A percentile compares a stretch with the other conserved stretches of the same genome.
phyloP scores from a whole-genome alignment of 1,140 invertebrate genomes.

The Wasmannia auropunctata region DNA sequence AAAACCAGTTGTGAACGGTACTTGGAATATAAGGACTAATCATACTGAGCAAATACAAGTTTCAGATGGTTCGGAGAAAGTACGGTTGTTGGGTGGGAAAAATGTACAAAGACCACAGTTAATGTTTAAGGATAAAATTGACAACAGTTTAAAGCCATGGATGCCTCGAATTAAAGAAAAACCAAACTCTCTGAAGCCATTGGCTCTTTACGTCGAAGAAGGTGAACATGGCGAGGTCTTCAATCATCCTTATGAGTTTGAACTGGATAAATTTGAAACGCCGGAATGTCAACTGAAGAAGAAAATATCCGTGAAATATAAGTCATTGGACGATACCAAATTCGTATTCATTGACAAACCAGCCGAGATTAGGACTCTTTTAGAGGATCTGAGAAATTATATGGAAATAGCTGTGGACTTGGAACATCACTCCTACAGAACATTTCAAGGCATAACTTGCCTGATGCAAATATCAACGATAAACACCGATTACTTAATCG shows the following conservation, averaged over 20 bases:
- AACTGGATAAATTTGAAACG: conserved; percentile 90
- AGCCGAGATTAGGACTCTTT: conserved; percentile 88
- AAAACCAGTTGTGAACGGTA: conserved; percentile 80
- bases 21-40: conserved; percentile 85
- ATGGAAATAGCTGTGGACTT: conserved; percentile 94
- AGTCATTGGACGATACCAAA: conserved; percentile 88
- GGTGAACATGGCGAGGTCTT: conserved; percentile 87
- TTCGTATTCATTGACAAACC: conserved; percentile 89
- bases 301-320: conserved; percentile 82
- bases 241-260: conserved; percentile 95
- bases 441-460: conserved; percentile 95
- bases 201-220: conserved; percentile 90
- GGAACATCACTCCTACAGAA: conserved; percentile 94
- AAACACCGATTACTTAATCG: conserved; percentile 95
- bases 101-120: conserved; percentile 93
- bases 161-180: conserved; percentile 94
- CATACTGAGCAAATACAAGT: background rate
- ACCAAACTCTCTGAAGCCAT: conserved; percentile 94
- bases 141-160: conserved; percentile 92
- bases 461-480: conserved; percentile 97
- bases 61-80: conserved; percentile 72
- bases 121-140: conserved; percentile 93
- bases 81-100: conserved; percentile 90
- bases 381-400: conserved; percentile 88
- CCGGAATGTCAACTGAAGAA: conserved; percentile 84